Evolutionary conservation across 2,888 invertebrate species (phyloP).

Genomic region (Caenorhabditis plicata): DNA sequence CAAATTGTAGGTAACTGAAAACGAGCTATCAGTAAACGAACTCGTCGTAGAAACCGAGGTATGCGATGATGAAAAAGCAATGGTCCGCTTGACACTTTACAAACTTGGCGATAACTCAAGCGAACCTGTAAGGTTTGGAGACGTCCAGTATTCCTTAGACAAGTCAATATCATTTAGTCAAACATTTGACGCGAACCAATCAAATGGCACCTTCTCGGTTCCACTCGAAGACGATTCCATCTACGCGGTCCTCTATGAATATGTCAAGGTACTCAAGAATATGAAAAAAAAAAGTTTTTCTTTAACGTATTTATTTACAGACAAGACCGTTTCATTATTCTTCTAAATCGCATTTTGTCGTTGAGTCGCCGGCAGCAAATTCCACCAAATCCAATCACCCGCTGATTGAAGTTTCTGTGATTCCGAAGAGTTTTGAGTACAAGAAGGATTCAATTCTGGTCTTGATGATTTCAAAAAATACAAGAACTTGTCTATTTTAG

Average conservation of each 20-base stretch:
- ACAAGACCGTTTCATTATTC: conserved; percentile 46
- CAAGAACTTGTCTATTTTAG: conserved; percentile 3
- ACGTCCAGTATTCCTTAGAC: no score
- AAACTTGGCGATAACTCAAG: conserved; percentile 35
- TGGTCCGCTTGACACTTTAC: conserved; percentile 31
- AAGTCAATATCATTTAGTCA: conserved; percentile 9
- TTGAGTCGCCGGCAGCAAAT: conserved; percentile 36
- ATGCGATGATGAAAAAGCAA: conserved; percentile 28
- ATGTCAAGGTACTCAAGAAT: conserved; percentile 49
- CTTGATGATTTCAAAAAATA: background rate
- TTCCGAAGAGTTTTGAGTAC: conserved; percentile 22
- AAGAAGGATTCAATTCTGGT: conserved; percentile 9
- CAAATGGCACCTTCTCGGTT: conserved; percentile 48
- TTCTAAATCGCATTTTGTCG: conserved; percentile 43
- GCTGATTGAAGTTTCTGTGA: conserved; percentile 30
- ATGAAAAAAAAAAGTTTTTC: background rate
- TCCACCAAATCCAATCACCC: conserved; percentile 17
- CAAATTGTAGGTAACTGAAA: no score
- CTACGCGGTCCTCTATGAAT: conserved; percentile 61
- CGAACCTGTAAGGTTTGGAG: no score
- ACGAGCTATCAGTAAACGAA: conserved; percentile 16
- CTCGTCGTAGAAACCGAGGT: conserved; percentile 44
- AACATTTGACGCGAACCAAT: conserved; percentile 46
- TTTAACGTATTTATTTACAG: background rate
- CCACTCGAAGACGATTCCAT: conserved; percentile 51